A percentile compares a stretch with the other conserved stretches of the same genome.
These are phyloP conservation scores for Apamea monoglypha DNA, from an alignment of 2,888 invertebrate species.

Conservation along the genomic window DNA sequence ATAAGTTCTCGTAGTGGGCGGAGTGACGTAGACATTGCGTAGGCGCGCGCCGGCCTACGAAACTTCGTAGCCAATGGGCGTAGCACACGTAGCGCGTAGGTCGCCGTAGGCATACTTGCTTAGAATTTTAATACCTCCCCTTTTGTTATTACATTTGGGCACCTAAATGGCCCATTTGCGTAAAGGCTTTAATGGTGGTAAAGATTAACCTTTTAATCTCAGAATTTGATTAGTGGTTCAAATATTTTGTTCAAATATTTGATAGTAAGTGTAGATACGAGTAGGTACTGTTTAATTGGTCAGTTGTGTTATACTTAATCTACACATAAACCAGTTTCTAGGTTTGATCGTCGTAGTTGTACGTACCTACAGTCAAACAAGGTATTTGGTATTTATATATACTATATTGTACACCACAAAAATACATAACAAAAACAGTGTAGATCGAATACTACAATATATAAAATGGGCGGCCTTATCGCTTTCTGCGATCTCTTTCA, in stretches of 20 bases:
- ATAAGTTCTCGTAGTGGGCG: slow-evolving; percentile 50
- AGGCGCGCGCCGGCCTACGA: slow-evolving; percentile 66
- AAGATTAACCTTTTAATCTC: slow-evolving; percentile 1
- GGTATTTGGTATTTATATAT: no score
- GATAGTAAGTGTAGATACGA: neutral
- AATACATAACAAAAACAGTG: no score
- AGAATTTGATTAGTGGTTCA: slow-evolving; percentile 16
- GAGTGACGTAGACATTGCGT: slow-evolving; percentile 61
- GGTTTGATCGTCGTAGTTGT: neutral
- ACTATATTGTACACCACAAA: no score
- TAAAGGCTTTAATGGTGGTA: no score
- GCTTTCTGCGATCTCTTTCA: no score
- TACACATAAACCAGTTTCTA: no score
- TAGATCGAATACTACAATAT: no score
- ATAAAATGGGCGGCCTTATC: no score
- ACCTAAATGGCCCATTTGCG: neutral
- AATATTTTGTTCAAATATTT: neutral
- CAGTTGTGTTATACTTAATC: no score
- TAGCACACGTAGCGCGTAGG: slow-evolving; percentile 63
- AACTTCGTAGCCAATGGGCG: slow-evolving; percentile 64
- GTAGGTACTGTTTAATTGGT: neutral
- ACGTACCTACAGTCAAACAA: no score
- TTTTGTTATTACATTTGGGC: slow-evolving; percentile 38
- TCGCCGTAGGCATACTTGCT: slow-evolving; percentile 28
- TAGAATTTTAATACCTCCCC: slow-evolving; percentile 55